Evolutionary conservation across 2,113 vertebrate species (phyloP).

Genomic region (Engraulis encrasicolus): DNA sequence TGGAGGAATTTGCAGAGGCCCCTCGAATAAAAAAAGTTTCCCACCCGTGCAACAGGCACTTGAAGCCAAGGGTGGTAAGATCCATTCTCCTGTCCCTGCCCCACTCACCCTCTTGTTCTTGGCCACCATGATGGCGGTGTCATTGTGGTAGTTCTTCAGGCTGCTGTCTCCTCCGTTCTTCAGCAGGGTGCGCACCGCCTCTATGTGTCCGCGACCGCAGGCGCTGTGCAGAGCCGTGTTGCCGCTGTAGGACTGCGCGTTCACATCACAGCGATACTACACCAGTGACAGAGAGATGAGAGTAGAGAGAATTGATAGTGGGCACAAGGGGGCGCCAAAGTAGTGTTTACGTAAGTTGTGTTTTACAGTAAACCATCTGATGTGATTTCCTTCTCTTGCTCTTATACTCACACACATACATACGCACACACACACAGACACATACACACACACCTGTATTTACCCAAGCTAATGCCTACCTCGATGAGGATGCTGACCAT

Average conservation of each 20-base stretch:
- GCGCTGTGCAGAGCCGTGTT: conserved; percentile 87
- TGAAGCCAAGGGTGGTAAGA: neutral
- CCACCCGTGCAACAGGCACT: neutral
- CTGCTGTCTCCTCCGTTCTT: conserved; percentile 85
- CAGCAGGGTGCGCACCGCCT: conserved; percentile 79
- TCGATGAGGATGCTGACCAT: conserved; percentile 86
- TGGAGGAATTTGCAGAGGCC: too few relatives aligned
- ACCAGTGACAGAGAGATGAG: neutral
- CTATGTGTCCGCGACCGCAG: conserved; percentile 83
- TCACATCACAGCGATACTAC: conserved; percentile 86
- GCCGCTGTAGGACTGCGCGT: conserved; percentile 85
- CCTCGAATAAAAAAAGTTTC: too few relatives aligned
- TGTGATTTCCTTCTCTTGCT: neutral
- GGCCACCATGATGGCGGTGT: conserved; percentile 88
- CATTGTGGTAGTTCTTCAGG: conserved; percentile 91
- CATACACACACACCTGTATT: neutral
- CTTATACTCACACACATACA: neutral
- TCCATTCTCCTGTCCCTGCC: neutral
- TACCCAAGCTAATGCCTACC: conserved; percentile 61
- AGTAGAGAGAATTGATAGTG: conserved; percentile 23
- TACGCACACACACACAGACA: neutral
- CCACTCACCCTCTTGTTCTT: conserved; percentile 81
- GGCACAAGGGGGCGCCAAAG: conserved; percentile 16
- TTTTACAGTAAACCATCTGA: too few relatives aligned
- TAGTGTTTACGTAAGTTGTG: neutral